phyloP scores from a whole-genome alignment of 2,888 invertebrate genomes.

The Dryadula phaetusa region DNA sequence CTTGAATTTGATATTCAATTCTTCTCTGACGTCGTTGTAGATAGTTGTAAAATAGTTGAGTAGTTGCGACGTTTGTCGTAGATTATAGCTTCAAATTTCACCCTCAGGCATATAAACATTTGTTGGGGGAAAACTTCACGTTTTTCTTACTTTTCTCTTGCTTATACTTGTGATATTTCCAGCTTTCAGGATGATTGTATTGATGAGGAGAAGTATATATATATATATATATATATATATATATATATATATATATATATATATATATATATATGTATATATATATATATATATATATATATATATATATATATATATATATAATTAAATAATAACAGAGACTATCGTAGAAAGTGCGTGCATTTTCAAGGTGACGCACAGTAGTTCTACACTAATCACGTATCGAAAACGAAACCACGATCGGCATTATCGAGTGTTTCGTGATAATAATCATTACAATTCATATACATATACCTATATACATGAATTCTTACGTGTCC shows the following conservation, averaged over 20 bases:
- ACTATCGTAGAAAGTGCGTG: constrained; percentile 29
- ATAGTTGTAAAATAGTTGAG: background rate
- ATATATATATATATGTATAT: too few relatives aligned
- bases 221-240: too few relatives aligned
- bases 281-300: too few relatives aligned
- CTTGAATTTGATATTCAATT: constrained; percentile 7
- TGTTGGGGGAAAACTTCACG: too few relatives aligned
- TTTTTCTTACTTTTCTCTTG: too few relatives aligned
- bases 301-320: too few relatives aligned
- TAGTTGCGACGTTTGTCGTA: background rate
- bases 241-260: too few relatives aligned
- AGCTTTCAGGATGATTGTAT: too few relatives aligned
- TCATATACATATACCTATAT: constrained; percentile 20
- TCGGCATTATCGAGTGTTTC: constrained; percentile 35
- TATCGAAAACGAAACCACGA: constrained; percentile 25
- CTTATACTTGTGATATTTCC: too few relatives aligned
- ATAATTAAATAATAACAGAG: constrained; percentile 11
- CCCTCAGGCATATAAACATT: too few relatives aligned
- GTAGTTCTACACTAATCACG: constrained; percentile 29
- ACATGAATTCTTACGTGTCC: constrained; percentile 17
- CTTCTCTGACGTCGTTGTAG: background rate
- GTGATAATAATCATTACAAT: constrained; percentile 31
- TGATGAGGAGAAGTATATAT: too few relatives aligned
- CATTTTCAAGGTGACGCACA: constrained; percentile 32
- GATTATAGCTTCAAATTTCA: background rate